phyloP scores from a whole-genome alignment of 2,888 invertebrate species.

The Eupithecia subfuscata region DNA sequence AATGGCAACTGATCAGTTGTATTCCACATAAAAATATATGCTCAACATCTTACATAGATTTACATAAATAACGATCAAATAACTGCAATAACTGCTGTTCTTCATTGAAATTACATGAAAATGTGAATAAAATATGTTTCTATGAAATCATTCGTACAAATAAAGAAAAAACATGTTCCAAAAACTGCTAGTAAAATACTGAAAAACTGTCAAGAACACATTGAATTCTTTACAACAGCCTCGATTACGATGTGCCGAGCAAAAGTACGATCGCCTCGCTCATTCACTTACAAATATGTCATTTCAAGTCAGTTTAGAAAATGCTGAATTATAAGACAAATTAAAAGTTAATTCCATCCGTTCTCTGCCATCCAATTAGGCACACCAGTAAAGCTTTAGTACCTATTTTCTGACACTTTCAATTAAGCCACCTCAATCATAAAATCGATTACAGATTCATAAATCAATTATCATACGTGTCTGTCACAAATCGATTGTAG shows the following conservation, averaged over 20 bases:
- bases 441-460: conserved; percentile 66
- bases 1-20: conserved; percentile 77
- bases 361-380: conserved; percentile 19
- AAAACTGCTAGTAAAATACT: conserved; percentile 33
- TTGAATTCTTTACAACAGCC: conserved; percentile 31
- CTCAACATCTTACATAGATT: conserved; percentile 37
- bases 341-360: neutral
- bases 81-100: conserved; percentile 45
- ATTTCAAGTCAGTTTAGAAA: conserved; percentile 3
- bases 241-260: conserved; percentile 29
- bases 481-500: conserved; percentile 79
- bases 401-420: conserved; percentile 44
- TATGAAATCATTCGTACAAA: conserved; percentile 24
- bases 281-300: conserved; percentile 32
- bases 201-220: conserved; percentile 33
- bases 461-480: conserved; percentile 78
- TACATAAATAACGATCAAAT: conserved; percentile 63
- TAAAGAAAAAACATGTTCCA: conserved; percentile 17
- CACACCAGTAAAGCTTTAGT: conserved; percentile 30
- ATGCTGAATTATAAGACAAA: neutral
- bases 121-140: conserved; percentile 25
- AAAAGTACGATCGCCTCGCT: conserved; percentile 33
- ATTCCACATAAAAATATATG: conserved; percentile 47
- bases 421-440: conserved; percentile 57
- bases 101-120: conserved; percentile 25